Evolutionary conservation across 2,113 vertebrate species (phyloP), one percentile per base, ranked within the genome.

Genomic region (Anarhynchus alexandrinus): DNA sequence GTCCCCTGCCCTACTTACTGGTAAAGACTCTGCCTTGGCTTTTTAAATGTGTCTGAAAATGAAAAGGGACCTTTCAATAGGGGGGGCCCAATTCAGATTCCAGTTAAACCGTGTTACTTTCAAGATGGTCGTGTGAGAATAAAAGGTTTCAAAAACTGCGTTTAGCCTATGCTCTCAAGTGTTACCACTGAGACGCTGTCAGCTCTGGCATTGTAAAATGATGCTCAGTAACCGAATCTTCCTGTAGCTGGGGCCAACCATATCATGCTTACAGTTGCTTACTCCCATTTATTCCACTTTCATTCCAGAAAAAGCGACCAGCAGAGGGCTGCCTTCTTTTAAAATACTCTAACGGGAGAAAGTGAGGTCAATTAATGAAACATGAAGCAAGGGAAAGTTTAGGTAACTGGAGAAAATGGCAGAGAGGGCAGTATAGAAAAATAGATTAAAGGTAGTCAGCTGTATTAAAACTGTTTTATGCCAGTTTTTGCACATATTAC

Each of bases 301-400:
- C n/a, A 69, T 90, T 82, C 42, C 2, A 2, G 16, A 45, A 79
- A 79, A 91, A 91, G 32, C 3, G 11, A 62, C 94, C 87, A 94
- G 84, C 87, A 97, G 94, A 95, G 91, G 97, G 96, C 96, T 76
- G 92, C 55, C 93, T 80, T 20, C 51, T 80, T 77, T 82, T 69
- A 91, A 72, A 90, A 64, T 85, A 77, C n/a, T 66, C 25, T 54
- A 43, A 25, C 2, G 11, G 30, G 26, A 89, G 30, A 72, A 78
- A 42, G 70, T 25, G 5, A 58, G 13, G 34, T 13, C 20, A 25
- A 57, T 72, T 86, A 23, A 22, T 54, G 20, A 82, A 86, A 59
- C 20, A 17, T 27, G 69, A 42, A n/a, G 30, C 16, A 71, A 80
- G 21, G 32, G 20, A 77, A 93, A 61, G 10, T n/a, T 64, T 59